phyloP scores from a whole-genome alignment of 37 sponge, comb jelly and placozoan genomes.

The Cladorhizidae sp. region DNA sequence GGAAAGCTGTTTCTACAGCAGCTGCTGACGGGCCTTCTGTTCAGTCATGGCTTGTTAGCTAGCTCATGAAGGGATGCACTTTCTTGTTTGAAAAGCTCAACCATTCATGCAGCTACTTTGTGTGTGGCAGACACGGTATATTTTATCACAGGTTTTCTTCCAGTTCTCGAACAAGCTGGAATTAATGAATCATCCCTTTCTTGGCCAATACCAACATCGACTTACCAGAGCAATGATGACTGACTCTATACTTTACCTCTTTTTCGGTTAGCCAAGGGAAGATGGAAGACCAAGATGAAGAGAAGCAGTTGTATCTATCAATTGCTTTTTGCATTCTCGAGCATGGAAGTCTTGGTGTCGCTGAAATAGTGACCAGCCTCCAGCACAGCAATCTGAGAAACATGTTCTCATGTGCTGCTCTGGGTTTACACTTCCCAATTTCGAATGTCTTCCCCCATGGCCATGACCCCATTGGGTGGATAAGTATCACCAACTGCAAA shows the following conservation, averaged over 20 bases:
- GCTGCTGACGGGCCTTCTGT: conserved; percentile 5
- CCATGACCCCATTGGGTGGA: no score
- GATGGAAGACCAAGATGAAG: conserved; percentile 1
- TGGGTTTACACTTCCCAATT: no score
- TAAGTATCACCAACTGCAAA: no score
- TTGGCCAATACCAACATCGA: not conserved
- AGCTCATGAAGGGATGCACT: not conserved
- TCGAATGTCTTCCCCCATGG: no score
- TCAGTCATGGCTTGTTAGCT: conserved; percentile 2
- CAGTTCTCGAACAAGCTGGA: conserved; percentile 30
- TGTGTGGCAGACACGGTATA: conserved; percentile 30
- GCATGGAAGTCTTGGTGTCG: not conserved
- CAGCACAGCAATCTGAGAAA: not conserved
- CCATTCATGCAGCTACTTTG: conserved; percentile 29
- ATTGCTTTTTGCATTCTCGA: conserved; percentile 6
- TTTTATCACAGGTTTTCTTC: conserved; percentile 21
- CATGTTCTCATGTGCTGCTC: not conserved
- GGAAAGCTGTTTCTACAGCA: conserved; percentile 5
- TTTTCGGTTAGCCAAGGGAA: conserved; percentile 10
- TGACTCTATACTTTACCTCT: conserved; percentile 2
- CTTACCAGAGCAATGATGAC: conserved; percentile 10
- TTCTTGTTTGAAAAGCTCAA: conserved; percentile 8
- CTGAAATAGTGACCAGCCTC: not conserved
- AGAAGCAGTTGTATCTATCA: not conserved
- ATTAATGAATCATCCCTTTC: conserved; percentile 21